Conservation (phyloP, 2,888 invertebrate species). For the Nomada lathburiana region DNA sequence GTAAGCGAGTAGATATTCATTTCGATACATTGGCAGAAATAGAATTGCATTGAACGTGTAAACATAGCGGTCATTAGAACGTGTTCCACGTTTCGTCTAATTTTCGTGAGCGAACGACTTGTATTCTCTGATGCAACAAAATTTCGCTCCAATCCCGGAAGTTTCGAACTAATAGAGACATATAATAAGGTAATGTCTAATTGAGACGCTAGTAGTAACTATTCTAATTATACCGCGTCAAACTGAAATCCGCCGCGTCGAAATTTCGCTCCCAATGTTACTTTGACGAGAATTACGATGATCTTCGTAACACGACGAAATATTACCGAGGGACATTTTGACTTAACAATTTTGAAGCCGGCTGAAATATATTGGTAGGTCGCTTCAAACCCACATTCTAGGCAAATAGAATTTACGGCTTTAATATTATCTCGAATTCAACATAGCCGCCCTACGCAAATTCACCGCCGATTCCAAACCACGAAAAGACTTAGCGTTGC, state of each 20-base stretch:
- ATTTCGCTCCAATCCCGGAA: not conserved
- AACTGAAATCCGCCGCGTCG: not conserved
- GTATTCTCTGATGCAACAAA: not conserved
- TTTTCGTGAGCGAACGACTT: not conserved
- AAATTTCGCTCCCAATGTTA: not conserved
- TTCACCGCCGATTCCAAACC: not conserved
- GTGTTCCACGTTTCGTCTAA: not conserved
- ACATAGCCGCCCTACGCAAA: not conserved
- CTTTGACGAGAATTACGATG: not conserved
- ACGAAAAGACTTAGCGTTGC: too few relatives aligned
- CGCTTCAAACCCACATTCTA: not conserved
- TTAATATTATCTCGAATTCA: not conserved
- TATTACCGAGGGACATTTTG: not conserved
- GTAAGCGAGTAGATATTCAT: too few relatives aligned
- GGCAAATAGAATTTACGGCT: conserved; percentile 2
- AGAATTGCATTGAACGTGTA: too few relatives aligned
- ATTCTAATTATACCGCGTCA: not conserved
- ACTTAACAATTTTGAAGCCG: not conserved
- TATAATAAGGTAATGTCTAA: not conserved
- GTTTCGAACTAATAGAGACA: not conserved
- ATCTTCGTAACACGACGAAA: not conserved
- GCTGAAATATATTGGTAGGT: not conserved
- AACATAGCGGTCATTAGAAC: too few relatives aligned
- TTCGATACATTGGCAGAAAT: too few relatives aligned
- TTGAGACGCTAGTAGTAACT: not conserved